Evolutionary conservation across 2,113 vertebrate genomes (phyloP), one percentile per base, ranked within the genome.

Genomic region (Micromys minutus): DNA sequence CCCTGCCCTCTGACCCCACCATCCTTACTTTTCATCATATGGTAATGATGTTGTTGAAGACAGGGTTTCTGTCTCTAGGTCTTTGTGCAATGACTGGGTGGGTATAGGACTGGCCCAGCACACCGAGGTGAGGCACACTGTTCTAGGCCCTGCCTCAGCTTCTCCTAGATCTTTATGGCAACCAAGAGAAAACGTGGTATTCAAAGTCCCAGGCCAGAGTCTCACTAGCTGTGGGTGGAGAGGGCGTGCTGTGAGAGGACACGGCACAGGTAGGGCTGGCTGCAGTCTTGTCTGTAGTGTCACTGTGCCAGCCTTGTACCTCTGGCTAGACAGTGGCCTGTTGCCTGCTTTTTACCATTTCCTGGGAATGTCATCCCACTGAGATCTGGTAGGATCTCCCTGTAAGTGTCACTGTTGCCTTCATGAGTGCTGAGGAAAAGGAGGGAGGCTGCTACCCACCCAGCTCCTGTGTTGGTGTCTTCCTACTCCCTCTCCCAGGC

Each of bases 191-290:
- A 45, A 36, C 61, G n/a, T 45, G 4, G n/a, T 67, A 47, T 79
- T 67, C 39, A 34, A 47, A 94, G 80, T 67, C 80, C 79, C 65
- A 12, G 75, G 84, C 61, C 6, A 2, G 36, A 34, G 55, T 24
- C 69, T 75, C 34, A 69, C 31, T 19, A 34, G 50, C 90, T 77
- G 29, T 13, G 21, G 16, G 26, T 17, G 12, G 3, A 26, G 45
- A 26, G 17, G 24, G 16, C 4, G 1, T 59, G 71, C 88, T 5
- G 0, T 34, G 8, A n/a, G 72, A 39, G 61, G 2, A 12, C 29
- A 89, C 3, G 3, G 2, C 7, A 50, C 34, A 4, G 22, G 7
- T 0, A 1, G 8, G 11, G 5, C 5, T 13, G 79, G 8, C 26
- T 2, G 31, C 8, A 21, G 50, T 19, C 42, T 39, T 55, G 16